Conservation (phyloP, 2,797 vertebrate genomes). For the Loris lydekkerianus region DNA sequence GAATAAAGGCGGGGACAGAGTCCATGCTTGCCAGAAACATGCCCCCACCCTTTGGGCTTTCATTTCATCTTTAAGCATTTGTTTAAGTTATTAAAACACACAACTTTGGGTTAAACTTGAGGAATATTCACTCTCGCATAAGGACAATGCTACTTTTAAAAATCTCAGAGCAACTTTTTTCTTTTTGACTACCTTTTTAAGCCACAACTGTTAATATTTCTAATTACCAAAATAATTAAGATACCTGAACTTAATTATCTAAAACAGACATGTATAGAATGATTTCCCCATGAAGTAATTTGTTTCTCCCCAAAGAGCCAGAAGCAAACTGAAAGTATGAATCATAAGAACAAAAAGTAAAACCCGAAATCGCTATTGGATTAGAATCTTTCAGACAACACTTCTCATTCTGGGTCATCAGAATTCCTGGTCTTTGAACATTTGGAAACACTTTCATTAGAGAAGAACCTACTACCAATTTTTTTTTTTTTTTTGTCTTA, state of each 20-base stretch:
- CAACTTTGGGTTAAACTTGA: not conserved
- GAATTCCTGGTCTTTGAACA: not conserved
- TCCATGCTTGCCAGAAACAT: not conserved
- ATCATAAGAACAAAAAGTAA: not conserved
- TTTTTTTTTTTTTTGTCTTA: not conserved
- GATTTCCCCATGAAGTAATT: not conserved
- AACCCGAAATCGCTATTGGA: not conserved
- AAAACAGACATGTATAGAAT: not conserved
- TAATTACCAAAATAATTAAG: not conserved
- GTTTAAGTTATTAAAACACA: not conserved
- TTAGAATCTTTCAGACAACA: not conserved
- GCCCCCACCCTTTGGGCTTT: not conserved
- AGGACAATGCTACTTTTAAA: not conserved
- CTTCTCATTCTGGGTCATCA: not conserved
- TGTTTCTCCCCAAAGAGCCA: not conserved
- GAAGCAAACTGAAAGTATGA: not conserved
- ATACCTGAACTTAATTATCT: not conserved
- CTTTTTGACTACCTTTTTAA: not conserved
- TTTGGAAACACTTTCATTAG: constrained; percentile 57
- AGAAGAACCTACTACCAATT: not conserved
- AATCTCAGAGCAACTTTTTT: not conserved
- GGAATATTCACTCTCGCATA: not conserved
- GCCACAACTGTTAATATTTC: not conserved
- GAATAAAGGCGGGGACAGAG: not conserved
- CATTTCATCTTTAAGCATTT: not conserved